A percentile compares a stretch with the other conserved stretches of the same genome.
phyloP scores from a whole-genome alignment of 1,140 invertebrate species.

The Ectropis grisescens region DNA sequence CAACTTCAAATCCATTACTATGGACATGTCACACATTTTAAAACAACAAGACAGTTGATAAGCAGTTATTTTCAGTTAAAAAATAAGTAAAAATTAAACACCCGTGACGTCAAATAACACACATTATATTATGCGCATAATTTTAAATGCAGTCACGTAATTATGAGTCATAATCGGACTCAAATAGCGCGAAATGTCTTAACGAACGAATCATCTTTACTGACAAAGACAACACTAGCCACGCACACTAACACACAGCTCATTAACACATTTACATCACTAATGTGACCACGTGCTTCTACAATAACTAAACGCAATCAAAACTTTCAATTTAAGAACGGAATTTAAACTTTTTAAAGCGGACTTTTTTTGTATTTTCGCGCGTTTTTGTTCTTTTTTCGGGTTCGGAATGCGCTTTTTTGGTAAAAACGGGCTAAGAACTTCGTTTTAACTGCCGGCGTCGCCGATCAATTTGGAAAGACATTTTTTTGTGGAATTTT shows the following conservation, averaged over 20 bases:
- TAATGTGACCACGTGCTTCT: slow-evolving; percentile 45
- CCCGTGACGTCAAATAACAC: too few species aligned
- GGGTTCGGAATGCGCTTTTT: slow-evolving; percentile 32
- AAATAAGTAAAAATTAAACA: too few species aligned
- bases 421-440: slow-evolving; percentile 43
- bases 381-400: slow-evolving; percentile 27
- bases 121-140: too few species aligned
- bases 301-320: slow-evolving; percentile 27
- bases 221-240: slow-evolving; percentile 1
- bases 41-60: too few species aligned
- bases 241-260: slow-evolving; percentile 47
- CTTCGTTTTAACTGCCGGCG: slow-evolving; percentile 39
- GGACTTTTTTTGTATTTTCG: slow-evolving; percentile 11
- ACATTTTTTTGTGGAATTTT: slow-evolving; percentile 27
- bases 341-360: too few species aligned
- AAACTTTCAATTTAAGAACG: slow-evolving; percentile 37
- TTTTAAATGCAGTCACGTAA: too few species aligned
- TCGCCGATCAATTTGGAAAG: slow-evolving; percentile 35
- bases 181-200: slow-evolving; percentile 13
- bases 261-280: slow-evolving; percentile 67
- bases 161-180: slow-evolving; percentile 1
- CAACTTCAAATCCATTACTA: too few species aligned
- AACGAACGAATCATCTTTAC: slow-evolving; percentile 11
- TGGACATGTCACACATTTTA: too few species aligned
- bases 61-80: too few species aligned